These are phyloP conservation scores for Neofelis nebulosa DNA, from an alignment of 2,113 vertebrate species.

Conservation along the genomic window DNA sequence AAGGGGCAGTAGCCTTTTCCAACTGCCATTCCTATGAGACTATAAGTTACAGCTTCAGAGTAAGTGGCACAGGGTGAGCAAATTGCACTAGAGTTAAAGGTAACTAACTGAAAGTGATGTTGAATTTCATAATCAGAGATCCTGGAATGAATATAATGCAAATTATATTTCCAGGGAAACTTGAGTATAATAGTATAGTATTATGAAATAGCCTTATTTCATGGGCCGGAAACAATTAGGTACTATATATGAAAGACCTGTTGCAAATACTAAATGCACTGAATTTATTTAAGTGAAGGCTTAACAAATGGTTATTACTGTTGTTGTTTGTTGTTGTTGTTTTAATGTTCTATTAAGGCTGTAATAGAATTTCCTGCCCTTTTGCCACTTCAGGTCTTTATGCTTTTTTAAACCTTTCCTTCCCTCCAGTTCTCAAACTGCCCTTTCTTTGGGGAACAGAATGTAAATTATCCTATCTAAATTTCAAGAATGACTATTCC, in stretches of 20 bases:
- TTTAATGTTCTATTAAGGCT: not conserved
- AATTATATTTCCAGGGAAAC: conserved; percentile 41
- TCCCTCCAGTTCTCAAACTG: conserved; percentile 48
- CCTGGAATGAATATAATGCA: not conserved
- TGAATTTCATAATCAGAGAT: conserved; percentile 34
- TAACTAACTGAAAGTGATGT: conserved; percentile 32
- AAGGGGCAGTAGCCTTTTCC: not conserved
- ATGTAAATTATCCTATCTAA: conserved; percentile 58
- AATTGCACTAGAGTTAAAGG: not conserved
- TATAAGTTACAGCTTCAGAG: not conserved
- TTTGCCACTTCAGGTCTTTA: not conserved
- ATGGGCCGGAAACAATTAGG: not conserved
- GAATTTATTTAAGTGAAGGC: conserved; percentile 20
- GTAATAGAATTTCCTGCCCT: not conserved
- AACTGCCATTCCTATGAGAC: not conserved
- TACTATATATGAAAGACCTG: not conserved
- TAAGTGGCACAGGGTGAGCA: not conserved
- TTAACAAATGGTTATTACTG: conserved; percentile 14
- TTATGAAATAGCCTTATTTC: conserved; percentile 32
- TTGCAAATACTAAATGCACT: not conserved
- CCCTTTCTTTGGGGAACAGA: conserved; percentile 50
- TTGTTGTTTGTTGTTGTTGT: not conserved
- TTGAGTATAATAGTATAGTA: not conserved
- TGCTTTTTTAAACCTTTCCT: conserved; percentile 11
- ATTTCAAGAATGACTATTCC: conserved; percentile 63